These are phyloP conservation scores for Merluccius polli DNA, from an alignment of 2,797 vertebrate species.

Conservation along the genomic window DNA sequence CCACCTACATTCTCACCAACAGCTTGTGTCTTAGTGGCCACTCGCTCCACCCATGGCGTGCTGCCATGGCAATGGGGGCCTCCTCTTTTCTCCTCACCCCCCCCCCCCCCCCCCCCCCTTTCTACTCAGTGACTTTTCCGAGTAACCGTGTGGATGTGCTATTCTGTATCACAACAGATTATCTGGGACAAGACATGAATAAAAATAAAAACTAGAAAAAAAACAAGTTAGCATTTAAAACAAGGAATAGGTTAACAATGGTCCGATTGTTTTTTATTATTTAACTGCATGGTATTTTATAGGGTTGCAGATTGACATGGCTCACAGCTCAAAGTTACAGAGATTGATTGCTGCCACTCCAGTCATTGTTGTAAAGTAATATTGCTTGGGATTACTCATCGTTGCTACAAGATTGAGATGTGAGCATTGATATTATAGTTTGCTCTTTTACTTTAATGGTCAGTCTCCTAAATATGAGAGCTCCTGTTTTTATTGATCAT, in stretches of 20 bases:
- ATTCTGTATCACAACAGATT: conserved; percentile 75
- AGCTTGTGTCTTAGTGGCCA: conserved; percentile 79
- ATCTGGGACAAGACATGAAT: conserved; percentile 41
- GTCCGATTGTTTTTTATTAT: conserved; percentile 65
- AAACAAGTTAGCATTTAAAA: conserved; percentile 54
- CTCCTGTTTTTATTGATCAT: background rate
- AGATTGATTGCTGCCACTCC: conserved; percentile 77
- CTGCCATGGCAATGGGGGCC: conserved; percentile 72
- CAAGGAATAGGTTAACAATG: conserved; percentile 63
- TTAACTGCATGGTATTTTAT: conserved; percentile 90
- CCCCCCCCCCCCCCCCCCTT: conserved; percentile 54
- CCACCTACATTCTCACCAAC: conserved; percentile 62
- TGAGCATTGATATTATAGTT: conserved; percentile 37
- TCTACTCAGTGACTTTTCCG: conserved; percentile 80
- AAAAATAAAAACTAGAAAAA: conserved; percentile 37
- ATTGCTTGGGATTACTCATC: conserved; percentile 65
- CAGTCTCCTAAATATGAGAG: conserved; percentile 12
- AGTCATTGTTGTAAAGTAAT: conserved; percentile 70
- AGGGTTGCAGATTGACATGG: conserved; percentile 80
- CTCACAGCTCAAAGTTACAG: conserved; percentile 78
- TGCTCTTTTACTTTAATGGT: conserved; percentile 39
- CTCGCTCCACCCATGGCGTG: conserved; percentile 66
- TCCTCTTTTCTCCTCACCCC: conserved; percentile 56
- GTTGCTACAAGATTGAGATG: conserved; percentile 49
- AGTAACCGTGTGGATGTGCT: conserved; percentile 82